Evolutionary conservation across 2,888 invertebrate genomes (phyloP), one percentile per base, ranked within the genome.

Genomic region (Stegophylla sp.): DNA sequence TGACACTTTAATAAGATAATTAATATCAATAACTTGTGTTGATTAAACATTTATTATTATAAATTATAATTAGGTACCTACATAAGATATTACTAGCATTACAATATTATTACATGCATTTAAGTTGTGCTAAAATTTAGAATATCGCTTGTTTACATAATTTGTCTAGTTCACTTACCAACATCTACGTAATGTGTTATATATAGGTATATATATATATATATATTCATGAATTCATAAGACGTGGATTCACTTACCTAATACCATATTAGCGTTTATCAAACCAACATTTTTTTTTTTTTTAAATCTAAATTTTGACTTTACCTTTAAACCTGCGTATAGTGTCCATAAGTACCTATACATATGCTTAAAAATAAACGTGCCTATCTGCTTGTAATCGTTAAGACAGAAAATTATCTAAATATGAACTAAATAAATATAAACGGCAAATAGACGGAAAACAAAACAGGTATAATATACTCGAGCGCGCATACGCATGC

Each of bases 361-460:
- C 20, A 23, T 20, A 10, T 69, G 17, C 26, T 67, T 5, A 48
- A 69, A n/a, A 69, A 28, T 69, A 1, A 13, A 48, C 17, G 3
- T 45, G 28, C 26, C 26, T 45, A 45, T 45, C 23, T 26, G 10
- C 17, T 5, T 64, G 4, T 64, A 41, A 64, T 5, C 13, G 34
- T 34, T 5, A 34, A 34, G 34, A 34, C 34, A 7, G 3, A 34
- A 23, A 43, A 5, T 43, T 51, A 28, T 48, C n/a, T 53, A 15
- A 20, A 41, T 23, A 71, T 20, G 34, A 71, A 71, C 41, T 41
- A 53, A 53, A 41, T 71, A 71, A 71, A 71, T 71, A 71, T 53
- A 53, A 53, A 71, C 34, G 20, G 51, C 20, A 34, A 20, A 23
- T 13, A 41, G 20, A 71, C 53, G 23, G 34, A 71, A 28, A 71